Conservation (phyloP, 2,113 vertebrate genomes). For the Acanthochromis polyacanthus region DNA sequence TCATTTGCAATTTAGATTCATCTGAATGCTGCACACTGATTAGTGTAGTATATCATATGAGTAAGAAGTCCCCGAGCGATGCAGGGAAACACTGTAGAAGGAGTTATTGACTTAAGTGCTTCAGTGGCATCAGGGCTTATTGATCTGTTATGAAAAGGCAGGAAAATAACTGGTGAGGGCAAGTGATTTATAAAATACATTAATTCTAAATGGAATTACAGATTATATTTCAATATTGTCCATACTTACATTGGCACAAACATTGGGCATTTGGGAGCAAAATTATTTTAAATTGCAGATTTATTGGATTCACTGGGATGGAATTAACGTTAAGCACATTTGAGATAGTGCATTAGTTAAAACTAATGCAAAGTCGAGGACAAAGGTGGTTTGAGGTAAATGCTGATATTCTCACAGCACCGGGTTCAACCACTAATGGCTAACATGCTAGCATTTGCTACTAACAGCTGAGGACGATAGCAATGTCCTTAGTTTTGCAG, state of each 20-base stretch:
- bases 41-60: not conserved
- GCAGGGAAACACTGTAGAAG: not conserved
- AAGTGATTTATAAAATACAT: conserved; percentile 4
- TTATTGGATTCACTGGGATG: not conserved
- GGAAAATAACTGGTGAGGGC: not conserved
- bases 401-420: not conserved
- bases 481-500: too few relatives aligned
- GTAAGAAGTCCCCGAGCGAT: conserved; percentile 9
- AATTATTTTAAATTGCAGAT: too few relatives aligned
- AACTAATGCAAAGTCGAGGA: too few relatives aligned
- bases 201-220: not conserved
- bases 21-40: conserved; percentile 1
- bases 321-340: not conserved
- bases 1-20: conserved; percentile 50
- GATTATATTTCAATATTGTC: not conserved
- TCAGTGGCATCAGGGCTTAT: not conserved
- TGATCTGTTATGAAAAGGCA: conserved; percentile 17
- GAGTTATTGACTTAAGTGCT: not conserved
- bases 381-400: not conserved
- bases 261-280: too few relatives aligned
- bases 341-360: not conserved
- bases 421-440: not conserved
- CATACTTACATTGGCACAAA: not conserved
- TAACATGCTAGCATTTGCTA: not conserved
- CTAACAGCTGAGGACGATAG: not conserved